These are phyloP conservation scores for Taxidea taxus DNA, from an alignment of 2,113 vertebrate genomes.

Conservation along the genomic window DNA sequence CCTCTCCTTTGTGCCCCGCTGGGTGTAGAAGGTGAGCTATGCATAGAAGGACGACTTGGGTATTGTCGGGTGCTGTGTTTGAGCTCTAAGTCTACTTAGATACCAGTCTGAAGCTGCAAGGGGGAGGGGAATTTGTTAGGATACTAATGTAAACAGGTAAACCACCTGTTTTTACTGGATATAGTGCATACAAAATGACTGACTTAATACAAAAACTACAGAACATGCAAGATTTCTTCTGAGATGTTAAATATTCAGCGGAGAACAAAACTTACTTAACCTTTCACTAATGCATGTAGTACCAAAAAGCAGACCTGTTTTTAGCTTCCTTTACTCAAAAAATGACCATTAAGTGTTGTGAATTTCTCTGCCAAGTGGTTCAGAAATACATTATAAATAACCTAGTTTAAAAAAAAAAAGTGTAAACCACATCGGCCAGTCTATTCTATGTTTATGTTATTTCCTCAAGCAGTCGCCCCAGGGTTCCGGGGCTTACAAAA, in stretches of 20 bases:
- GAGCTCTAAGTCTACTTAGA: not conserved
- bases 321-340: slow-evolving; percentile 67
- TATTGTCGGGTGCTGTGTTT: not conserved
- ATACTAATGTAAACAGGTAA: slow-evolving; percentile 56
- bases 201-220: slow-evolving; percentile 67
- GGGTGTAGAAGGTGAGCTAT: slow-evolving; percentile 43
- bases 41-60: not conserved
- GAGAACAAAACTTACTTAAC: slow-evolving; percentile 67
- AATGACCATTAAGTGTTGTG: slow-evolving; percentile 75
- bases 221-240: slow-evolving; percentile 65
- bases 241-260: slow-evolving; percentile 62
- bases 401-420: slow-evolving; percentile 72
- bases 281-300: slow-evolving; percentile 72
- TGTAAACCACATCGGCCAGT: slow-evolving; percentile 69
- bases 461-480: slow-evolving; percentile 68
- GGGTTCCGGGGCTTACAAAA: slow-evolving; percentile 65
- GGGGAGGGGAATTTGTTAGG: slow-evolving; percentile 36
- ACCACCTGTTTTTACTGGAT: slow-evolving; percentile 58
- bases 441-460: slow-evolving; percentile 62
- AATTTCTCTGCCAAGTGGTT: slow-evolving; percentile 79
- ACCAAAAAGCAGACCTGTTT: slow-evolving; percentile 75
- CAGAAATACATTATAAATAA: slow-evolving; percentile 82
- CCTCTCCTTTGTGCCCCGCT: not conserved
- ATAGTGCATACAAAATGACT: slow-evolving; percentile 65
- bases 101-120: slow-evolving; percentile 57